A percentile compares a stretch with the other conserved stretches of the same genome.
These are phyloP conservation scores for Drosophila sp. DNA, from an alignment of 1,140 invertebrate genomes.

Conservation along the genomic window DNA sequence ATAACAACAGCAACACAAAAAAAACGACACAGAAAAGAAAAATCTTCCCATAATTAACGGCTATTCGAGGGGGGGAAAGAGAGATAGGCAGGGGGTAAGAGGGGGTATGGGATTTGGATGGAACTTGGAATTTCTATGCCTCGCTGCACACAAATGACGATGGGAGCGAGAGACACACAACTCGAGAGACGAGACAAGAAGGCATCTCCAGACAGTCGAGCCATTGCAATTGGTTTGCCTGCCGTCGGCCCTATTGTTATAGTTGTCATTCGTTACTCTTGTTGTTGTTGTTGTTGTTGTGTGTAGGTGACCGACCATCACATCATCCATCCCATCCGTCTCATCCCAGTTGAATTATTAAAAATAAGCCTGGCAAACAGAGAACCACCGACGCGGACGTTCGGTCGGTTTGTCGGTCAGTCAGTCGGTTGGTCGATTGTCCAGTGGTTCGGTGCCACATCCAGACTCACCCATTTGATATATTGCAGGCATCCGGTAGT, in stretches of 20 bases:
- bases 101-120: not conserved
- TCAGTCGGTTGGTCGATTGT: conserved; percentile 23
- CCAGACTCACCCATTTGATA: conserved; percentile 58
- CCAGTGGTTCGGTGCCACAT: conserved; percentile 28
- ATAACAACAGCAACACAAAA: not conserved
- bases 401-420: too few relatives aligned
- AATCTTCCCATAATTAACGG: conserved; percentile 81
- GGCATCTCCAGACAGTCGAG: conserved; percentile 50
- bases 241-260: conserved; percentile 63
- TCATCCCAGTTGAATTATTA: conserved; percentile 64
- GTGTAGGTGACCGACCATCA: conserved; percentile 64
- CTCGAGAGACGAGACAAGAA: conserved; percentile 23
- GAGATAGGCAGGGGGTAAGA: not conserved
- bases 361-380: conserved; percentile 50
- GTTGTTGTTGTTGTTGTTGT: conserved; percentile 43
- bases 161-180: conserved; percentile 18
- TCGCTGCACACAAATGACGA: conserved; percentile 76
- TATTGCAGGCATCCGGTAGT: conserved; percentile 79
- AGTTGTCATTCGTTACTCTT: conserved; percentile 52
- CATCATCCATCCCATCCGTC: conserved; percentile 13
- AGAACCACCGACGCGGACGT: conserved; percentile 18
- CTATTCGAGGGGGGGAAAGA: conserved; percentile 15
- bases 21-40: conserved; percentile 29
- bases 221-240: conserved; percentile 69
- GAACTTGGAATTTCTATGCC: conserved; percentile 70